A percentile compares a stretch with the other conserved stretches of the same genome.
Conservation (phyloP, 23 tunicate species). For the Pegea sp. region DNA sequence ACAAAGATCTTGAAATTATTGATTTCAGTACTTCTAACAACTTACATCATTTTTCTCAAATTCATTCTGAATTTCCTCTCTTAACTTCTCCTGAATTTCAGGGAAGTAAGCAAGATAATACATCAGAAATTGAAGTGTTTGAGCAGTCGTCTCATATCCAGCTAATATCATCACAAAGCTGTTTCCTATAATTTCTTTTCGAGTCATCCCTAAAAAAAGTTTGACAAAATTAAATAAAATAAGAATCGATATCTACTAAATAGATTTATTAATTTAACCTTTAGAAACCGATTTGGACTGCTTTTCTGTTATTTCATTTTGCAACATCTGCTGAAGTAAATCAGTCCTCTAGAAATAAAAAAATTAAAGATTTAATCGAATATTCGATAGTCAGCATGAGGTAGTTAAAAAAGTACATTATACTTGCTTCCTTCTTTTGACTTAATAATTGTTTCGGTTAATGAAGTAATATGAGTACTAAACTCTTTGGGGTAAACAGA, state of each 20-base stretch:
- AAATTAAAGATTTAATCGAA: not conserved
- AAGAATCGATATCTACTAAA: no score
- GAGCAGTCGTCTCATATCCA: slow-evolving; percentile 66
- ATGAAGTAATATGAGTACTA: slow-evolving; percentile 3
- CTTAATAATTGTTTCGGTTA: slow-evolving; percentile 15
- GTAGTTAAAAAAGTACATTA: no score
- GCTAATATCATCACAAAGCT: slow-evolving; percentile 49
- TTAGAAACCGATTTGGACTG: no score
- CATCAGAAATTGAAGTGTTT: slow-evolving; percentile 31
- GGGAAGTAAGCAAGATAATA: slow-evolving; percentile 39
- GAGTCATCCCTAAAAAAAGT: slow-evolving; percentile 49
- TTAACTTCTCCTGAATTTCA: slow-evolving; percentile 41
- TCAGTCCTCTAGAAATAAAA: slow-evolving; percentile 14
- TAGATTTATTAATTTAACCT: no score
- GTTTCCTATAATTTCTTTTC: slow-evolving; percentile 48
- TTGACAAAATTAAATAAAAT: no score
- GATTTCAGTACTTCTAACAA: not conserved
- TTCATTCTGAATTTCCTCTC: slow-evolving; percentile 28
- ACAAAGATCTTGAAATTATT: no score
- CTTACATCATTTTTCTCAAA: slow-evolving; percentile 13
- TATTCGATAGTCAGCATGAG: no score
- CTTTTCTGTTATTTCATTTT: slow-evolving; percentile 28
- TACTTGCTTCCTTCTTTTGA: no score
- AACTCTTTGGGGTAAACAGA: slow-evolving; percentile 17
- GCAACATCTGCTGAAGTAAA: slow-evolving; percentile 50